Base-by-base conservation (phyloP, 2,797 vertebrate species). In the Muraenolepis orangiensis region DNA sequence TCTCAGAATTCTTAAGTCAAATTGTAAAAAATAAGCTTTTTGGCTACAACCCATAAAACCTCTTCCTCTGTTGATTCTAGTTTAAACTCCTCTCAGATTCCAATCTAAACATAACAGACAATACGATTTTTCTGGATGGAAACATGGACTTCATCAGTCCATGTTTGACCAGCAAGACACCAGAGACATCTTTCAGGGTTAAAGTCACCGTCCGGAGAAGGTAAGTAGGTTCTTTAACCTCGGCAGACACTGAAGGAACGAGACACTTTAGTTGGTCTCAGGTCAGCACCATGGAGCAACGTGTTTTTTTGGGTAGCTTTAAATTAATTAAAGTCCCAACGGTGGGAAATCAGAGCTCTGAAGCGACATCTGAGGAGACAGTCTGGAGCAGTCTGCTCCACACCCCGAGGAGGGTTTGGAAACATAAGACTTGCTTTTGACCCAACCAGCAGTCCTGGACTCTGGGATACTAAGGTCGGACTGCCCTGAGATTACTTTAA, bases 301-400 rank as follows among this genome's bases (percentile, higher is more conserved):
- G n/a, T n/a, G n/a, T 34, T 38, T 36, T 81, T 29, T 74, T 73
- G 82, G 73, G 84, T 74, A 82, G 69, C 34, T 81, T 82, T 85
- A 78, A 34, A 83, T 87, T 79, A 71, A 29, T 82, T 36, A 26
- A 71, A 76, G 82, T 74, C 51, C 20, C 20, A 23, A 23, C 51
- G n/a, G 51, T 57, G 34, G 28, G 66, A 76, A 70, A 72, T 79
- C 78, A 70, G 76, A 46, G 20, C 38, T 76, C 82, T 83, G 34
- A 30, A 74, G 69, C 11, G 18, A 66, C 83, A 89, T 80, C 57
- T 72, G 81, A 85, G 75, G 7, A 76, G 76, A 76, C 74, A 77
- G 78, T 71, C 42, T 76, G 72, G 76, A 29, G 20, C 26, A 6
- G 66, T 81, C 75, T 76, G 6, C 8, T 57, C 51, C n/a, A 57